Evolutionary conservation across 2,113 vertebrate species (phyloP).

Genomic region (Colossoma macropomum): DNA sequence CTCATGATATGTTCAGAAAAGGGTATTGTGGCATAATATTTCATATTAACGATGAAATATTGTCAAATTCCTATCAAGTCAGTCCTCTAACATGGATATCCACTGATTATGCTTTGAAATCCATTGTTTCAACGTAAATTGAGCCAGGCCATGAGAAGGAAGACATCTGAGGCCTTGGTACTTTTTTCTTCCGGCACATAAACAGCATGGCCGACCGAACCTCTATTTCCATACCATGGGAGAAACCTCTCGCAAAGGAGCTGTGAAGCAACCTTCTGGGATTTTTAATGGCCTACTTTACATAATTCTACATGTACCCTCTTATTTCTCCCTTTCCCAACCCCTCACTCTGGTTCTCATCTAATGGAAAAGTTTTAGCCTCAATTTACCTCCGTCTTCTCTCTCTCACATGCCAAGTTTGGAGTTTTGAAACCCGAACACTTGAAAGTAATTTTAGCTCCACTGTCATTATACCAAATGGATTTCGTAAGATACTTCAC

Average conservation of each 20-base stretch:
- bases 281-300: conserved; percentile 45
- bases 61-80: background rate
- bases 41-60: no score
- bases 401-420: conserved; percentile 52
- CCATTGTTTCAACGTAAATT: background rate
- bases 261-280: conserved; percentile 5
- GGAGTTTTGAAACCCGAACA: conserved; percentile 61
- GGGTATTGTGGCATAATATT: no score
- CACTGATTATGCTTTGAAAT: background rate
- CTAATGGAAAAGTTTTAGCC: conserved; percentile 68
- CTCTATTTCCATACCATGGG: conserved; percentile 1
- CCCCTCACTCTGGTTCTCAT: conserved; percentile 34
- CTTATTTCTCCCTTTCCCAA: conserved; percentile 34
- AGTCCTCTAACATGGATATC: background rate
- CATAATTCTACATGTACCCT: conserved; percentile 37
- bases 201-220: conserved; percentile 3
- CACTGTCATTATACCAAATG: conserved; percentile 65
- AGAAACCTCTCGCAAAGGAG: conserved; percentile 19
- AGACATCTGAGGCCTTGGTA: background rate
- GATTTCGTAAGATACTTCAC: conserved; percentile 59
- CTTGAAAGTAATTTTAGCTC: conserved; percentile 62
- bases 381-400: conserved; percentile 49
- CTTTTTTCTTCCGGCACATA: background rate
- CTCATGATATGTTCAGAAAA: no score
- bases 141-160: background rate